Percentiles rank a stretch among this genome's conserved stretches.
phyloP scores from a whole-genome alignment of 1,140 invertebrate species.

The Galleria mellonella region DNA sequence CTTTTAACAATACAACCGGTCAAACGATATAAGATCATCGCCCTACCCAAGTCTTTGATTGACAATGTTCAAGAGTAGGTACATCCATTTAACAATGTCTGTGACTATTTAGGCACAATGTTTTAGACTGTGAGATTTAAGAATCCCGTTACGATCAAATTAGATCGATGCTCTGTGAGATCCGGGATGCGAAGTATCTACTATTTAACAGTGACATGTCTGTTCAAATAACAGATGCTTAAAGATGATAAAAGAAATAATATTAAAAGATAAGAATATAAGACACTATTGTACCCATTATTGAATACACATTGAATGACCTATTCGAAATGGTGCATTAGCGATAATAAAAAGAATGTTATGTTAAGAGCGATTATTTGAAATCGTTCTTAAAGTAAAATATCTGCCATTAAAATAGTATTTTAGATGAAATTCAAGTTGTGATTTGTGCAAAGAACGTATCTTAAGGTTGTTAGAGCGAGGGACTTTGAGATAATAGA shows the following conservation, averaged over 20 bases:
- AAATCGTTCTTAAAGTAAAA: too few species aligned
- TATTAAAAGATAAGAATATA: conserved; percentile 13
- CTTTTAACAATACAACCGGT: conserved; percentile 9
- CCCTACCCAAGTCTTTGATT: conserved; percentile 8
- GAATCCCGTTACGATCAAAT: conserved; percentile 36
- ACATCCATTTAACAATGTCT: neutral
- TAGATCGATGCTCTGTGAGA: conserved; percentile 35
- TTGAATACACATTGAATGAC: too few species aligned
- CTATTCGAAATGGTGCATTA: too few species aligned
- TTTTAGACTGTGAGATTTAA: conserved; percentile 19
- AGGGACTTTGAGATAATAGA: conserved; percentile 48
- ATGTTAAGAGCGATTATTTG: too few species aligned
- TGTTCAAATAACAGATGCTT: conserved; percentile 38
- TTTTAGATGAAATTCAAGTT: too few species aligned
- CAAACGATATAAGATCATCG: conserved; percentile 9
- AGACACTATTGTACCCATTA: neutral
- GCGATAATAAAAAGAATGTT: too few species aligned
- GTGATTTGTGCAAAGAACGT: too few species aligned
- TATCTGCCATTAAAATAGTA: too few species aligned
- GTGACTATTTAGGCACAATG: conserved; percentile 17
- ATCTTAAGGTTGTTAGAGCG: conserved; percentile 36
- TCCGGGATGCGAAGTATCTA: conserved; percentile 22
- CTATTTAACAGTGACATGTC: conserved; percentile 29
- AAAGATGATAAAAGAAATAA: conserved; percentile 32
- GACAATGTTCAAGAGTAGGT: conserved; percentile 5